Base-by-base conservation (phyloP, 1,140 invertebrate genomes). In the Heliconius congener region DNA sequence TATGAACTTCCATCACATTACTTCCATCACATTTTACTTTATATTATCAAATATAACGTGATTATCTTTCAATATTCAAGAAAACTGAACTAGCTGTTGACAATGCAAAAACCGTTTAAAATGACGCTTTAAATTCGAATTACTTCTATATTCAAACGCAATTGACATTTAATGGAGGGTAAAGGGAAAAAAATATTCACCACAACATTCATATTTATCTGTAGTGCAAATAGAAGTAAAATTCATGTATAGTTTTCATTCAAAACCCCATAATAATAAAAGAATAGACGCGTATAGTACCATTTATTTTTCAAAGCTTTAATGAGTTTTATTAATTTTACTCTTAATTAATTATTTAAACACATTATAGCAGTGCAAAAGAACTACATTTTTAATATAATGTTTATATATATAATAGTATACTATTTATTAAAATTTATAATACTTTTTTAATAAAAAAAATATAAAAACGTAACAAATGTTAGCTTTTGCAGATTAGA, bases 121-220 rank as follows among this genome's bases (percentile, higher is more conserved):
- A 30, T 30, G 60, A 66, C 60, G 60, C 60, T 66, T 13, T 9
- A 30, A 66, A 66, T 66, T 66, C 9, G 27, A 66, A 30, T 30
- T 66, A n/a, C 23, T 30, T 66, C 60, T 30, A 66, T 27, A 66
- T 27, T 66, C 60, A 66, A 66, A 13, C n/a, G 27, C 60, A 66
- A 66, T 66, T 66, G 60, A 66, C 27, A 66, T 66, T 66, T 27
- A 66, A 66, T 66, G 23, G 60, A 66, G 27, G 60, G 60, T 66
- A 66, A 30, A 16, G 23, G 13, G 9, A 66, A 66, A 37, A 66
- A 66, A 42, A 18, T 50, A 73, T n/a, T 42, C 23, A 39, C 46
- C 39, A 19, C 39, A 72, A 72, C 37, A 23, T 66, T 13, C 16
- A 42, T 46, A 30, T 23, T 52, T 52, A 52, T 52, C 6, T 52